Evolutionary conservation across 2,113 vertebrate species (phyloP).

Genomic region (Tenrec ecaudatus): DNA sequence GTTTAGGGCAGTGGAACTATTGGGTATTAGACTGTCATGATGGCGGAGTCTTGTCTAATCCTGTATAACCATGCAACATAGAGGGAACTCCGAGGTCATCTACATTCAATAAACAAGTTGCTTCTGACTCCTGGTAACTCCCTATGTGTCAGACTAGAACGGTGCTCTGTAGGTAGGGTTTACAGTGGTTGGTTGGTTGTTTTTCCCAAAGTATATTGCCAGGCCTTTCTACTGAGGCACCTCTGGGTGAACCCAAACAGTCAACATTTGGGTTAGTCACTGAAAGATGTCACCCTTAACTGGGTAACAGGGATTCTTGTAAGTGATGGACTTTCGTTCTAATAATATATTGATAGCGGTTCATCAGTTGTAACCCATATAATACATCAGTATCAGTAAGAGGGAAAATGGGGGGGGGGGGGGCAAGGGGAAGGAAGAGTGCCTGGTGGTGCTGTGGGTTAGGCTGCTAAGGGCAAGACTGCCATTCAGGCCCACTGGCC

Average conservation of each 20-base stretch:
- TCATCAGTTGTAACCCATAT: not conserved
- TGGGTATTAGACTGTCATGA: not conserved
- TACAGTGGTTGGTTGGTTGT: not conserved
- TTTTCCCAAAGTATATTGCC: not conserved
- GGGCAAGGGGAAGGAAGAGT: not conserved
- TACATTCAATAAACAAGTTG: not conserved
- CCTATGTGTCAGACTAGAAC: not conserved
- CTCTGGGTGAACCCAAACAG: not conserved
- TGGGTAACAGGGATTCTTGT: not conserved
- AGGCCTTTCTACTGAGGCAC: not conserved
- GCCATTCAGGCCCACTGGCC: too few species aligned
- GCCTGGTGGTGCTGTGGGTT: too few species aligned
- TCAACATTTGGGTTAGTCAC: not conserved
- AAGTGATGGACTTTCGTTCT: not conserved
- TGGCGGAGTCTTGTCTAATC: not conserved
- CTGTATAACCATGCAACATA: not conserved
- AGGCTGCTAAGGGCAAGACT: too few species aligned
- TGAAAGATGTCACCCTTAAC: not conserved
- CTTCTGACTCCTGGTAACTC: not conserved
- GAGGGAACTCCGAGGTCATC: not conserved
- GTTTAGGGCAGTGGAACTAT: not conserved
- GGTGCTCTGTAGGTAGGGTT: not conserved
- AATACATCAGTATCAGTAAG: not conserved
- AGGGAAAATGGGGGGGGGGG: not conserved
- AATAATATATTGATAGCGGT: not conserved